Base-by-base conservation (phyloP, 1,140 invertebrate species). In the Physella acuta region DNA sequence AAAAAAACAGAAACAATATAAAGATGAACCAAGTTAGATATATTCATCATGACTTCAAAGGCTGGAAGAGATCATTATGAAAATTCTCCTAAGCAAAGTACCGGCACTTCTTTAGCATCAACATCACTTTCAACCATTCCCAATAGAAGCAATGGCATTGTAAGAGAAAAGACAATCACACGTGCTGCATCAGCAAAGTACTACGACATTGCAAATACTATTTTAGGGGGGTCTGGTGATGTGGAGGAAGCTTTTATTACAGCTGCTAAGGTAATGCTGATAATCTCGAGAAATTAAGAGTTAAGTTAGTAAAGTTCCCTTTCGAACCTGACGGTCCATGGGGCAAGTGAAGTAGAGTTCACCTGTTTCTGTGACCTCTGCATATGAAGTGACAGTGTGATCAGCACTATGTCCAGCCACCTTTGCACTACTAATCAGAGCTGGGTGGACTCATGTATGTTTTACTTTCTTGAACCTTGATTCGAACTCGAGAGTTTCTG, bases 171-270 rank as follows among this genome's bases (percentile, higher is more conserved):
- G 56, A 33, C 60, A 30, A 56, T 36, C 24, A 51, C 60, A 4
- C 58, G 67, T 30, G 36, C 52, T 17, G 33, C 36, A 3, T 68
- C 70, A 5, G 70, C 67, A 1, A 68, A 76, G 59, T 82, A 82
- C 67, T 78, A 80, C 75, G 79, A 82, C 71, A 81, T 82, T 49
- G 81, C 81, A 30, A 75, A 78, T n/a, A 76, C 79, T 52, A 73
- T 82, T n/a, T 73, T 82, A 30, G 76, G 78, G 24, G 72, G 76
- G 16, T 72, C 74, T 26, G 71, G 70, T 52, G 76, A 79, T 62
- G 37, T 82, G 34, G 79, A 81, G 39, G 79, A 80, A 20, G 64
- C 79, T 53, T 78, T 82, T 58, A 64, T 82, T 3, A 73, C 71
- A 56, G 78, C 81, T 36, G 81, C 79, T 0, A 78, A 78, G 71